A percentile compares a stretch with the other conserved stretches of the same genome.
Evolutionary conservation across 2,888 invertebrate species (phyloP).

Genomic region (Timema podura): DNA sequence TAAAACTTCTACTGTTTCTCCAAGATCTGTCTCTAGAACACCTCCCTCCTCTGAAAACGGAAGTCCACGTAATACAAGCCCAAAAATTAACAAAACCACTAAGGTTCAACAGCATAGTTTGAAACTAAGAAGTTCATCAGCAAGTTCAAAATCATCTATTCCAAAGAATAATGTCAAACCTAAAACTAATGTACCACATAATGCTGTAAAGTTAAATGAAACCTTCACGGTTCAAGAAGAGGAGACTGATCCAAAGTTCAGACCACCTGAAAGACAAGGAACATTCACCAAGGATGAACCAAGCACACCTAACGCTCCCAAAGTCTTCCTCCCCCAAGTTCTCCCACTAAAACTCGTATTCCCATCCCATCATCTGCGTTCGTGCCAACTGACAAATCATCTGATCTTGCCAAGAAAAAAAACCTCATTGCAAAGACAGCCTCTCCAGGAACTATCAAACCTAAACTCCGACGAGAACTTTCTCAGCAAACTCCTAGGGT

Average conservation of each 20-base stretch:
- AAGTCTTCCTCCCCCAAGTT: constrained; percentile 35
- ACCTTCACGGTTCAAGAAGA: not conserved
- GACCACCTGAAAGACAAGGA: constrained; percentile 73
- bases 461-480: constrained; percentile 11
- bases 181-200: constrained; percentile 8
- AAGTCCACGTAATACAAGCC: constrained; percentile 22
- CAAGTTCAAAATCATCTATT: constrained; percentile 14
- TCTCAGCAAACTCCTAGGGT: constrained; percentile 5
- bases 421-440: constrained; percentile 29
- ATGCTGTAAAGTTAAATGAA: constrained; percentile 5
- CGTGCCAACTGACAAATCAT: constrained; percentile 26
- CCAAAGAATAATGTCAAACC: constrained; percentile 20
- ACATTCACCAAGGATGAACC: constrained; percentile 88
- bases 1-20: constrained; percentile 37
- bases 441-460: constrained; percentile 18
- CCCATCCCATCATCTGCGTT: constrained; percentile 24
- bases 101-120: constrained; percentile 30
- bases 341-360: constrained; percentile 40
- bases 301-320: constrained; percentile 40
- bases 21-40: constrained; percentile 37
- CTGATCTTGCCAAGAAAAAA: constrained; percentile 28
- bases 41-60: constrained; percentile 37
- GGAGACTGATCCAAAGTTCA: constrained; percentile 42
- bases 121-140: constrained; percentile 37
- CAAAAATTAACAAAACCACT: constrained; percentile 15